Percentiles rank a stretch among this genome's conserved stretches.
These are phyloP conservation scores for Labeo calbasu DNA, from an alignment of 2,797 vertebrate species.

Conservation along the genomic window DNA sequence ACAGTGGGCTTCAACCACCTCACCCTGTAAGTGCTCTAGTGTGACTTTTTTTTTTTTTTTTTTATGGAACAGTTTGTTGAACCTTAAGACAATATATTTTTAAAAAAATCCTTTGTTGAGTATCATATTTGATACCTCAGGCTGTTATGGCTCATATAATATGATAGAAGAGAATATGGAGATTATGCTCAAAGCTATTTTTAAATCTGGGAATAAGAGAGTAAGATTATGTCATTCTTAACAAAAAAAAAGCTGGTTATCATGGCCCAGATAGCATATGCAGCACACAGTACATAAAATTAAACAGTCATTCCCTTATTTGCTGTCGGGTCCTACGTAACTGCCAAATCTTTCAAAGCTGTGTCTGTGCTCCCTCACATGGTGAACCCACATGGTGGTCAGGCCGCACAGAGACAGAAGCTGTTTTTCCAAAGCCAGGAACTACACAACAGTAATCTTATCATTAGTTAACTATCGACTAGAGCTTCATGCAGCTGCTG, in stretches of 20 bases:
- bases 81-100: not conserved
- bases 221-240: no score
- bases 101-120: not conserved
- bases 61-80: not conserved
- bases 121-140: not conserved
- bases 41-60: not conserved
- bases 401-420: not conserved
- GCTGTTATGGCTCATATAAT: not conserved
- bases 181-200: no score
- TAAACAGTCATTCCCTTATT: no score
- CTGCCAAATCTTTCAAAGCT: not conserved
- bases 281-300: no score
- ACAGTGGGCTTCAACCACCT: slow-evolving; percentile 99
- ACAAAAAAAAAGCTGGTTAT: no score
- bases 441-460: not conserved
- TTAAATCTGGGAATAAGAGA: no score
- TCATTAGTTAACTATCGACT: not conserved
- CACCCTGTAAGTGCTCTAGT: slow-evolving; percentile 86
- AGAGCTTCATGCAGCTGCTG: not conserved
- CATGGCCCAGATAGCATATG: no score
- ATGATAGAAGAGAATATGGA: no score
- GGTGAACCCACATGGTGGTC: not conserved
- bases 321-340: no score
- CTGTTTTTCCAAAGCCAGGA: not conserved
- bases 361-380: not conserved